phyloP scores from a whole-genome alignment of 2,888 invertebrate genomes.

The Augochlorella aurata region DNA sequence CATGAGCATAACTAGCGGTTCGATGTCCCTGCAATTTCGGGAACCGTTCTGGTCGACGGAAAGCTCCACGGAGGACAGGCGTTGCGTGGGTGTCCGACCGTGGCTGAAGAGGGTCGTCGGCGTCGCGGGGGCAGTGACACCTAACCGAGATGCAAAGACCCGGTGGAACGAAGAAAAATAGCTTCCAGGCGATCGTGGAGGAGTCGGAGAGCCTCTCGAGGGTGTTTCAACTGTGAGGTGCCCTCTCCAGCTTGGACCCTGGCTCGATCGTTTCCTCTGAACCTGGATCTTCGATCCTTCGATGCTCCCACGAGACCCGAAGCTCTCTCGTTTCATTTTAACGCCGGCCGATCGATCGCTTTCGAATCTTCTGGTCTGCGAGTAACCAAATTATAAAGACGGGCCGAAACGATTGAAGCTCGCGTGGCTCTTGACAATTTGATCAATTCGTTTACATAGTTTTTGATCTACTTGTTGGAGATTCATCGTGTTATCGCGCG shows the following conservation, averaged over 20 bases:
- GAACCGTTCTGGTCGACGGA: conserved; percentile 10
- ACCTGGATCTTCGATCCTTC: not conserved
- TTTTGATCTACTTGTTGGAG: no score
- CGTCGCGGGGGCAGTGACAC: conserved; percentile 67
- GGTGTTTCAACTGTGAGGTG: conserved; percentile 33
- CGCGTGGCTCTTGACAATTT: no score
- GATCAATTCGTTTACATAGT: no score
- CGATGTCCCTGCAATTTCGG: conserved; percentile 40
- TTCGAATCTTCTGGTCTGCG: no score
- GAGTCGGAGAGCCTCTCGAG: conserved; percentile 47
- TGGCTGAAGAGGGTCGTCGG: conserved; percentile 40
- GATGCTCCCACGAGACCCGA: not conserved
- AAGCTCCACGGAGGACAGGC: not conserved
- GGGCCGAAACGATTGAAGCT: no score
- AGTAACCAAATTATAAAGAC: no score
- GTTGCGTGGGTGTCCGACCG: conserved; percentile 34
- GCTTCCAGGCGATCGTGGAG: conserved; percentile 28
- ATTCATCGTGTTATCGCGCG: no score
- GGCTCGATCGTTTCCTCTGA: conserved; percentile 32
- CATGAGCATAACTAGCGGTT: conserved; percentile 38
- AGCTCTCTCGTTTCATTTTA: not conserved
- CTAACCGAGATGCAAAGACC: conserved; percentile 66
- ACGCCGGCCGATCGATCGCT: not conserved
- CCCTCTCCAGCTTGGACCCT: conserved; percentile 31
- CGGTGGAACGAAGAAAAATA: conserved; percentile 62